Evolutionary conservation across 2,797 vertebrate genomes (phyloP).

Genomic region (Hozukius guyotensis): DNA sequence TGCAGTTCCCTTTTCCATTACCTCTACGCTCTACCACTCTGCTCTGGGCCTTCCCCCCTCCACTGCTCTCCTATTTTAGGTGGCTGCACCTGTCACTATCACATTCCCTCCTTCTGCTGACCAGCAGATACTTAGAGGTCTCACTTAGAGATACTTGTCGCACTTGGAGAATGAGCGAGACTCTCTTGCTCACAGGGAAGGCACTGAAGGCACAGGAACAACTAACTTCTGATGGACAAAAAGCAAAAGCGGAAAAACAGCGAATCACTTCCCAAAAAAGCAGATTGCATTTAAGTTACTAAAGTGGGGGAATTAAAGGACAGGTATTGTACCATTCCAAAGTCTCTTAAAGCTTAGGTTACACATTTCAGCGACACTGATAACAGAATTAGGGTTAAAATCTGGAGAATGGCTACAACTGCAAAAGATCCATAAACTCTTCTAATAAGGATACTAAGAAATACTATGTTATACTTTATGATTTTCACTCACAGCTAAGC

Average conservation of each 20-base stretch:
- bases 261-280: neutral
- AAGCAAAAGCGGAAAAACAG: neutral
- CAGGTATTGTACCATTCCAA: neutral
- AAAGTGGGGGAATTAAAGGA: neutral
- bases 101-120: conserved; percentile 85
- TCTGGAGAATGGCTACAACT: neutral
- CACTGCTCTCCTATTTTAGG: conserved; percentile 81
- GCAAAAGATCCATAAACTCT: neutral
- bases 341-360: neutral
- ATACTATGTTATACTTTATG: neutral
- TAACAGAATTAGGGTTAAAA: neutral
- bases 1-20: conserved; percentile 15
- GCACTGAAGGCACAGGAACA: neutral
- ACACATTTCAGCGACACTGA: neutral
- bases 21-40: conserved; percentile 54
- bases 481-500: neutral
- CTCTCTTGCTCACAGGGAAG: conserved; percentile 28
- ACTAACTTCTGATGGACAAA: neutral
- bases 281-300: neutral
- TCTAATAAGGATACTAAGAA: neutral
- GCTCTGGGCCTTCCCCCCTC: conserved; percentile 51
- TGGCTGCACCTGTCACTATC: conserved; percentile 86
- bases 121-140: conserved; percentile 80
- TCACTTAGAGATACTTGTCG: conserved; percentile 74
- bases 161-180: conserved; percentile 59